Base-by-base conservation (phyloP, 2,797 vertebrate genomes). In the Myiothlypis chrysogaster region DNA sequence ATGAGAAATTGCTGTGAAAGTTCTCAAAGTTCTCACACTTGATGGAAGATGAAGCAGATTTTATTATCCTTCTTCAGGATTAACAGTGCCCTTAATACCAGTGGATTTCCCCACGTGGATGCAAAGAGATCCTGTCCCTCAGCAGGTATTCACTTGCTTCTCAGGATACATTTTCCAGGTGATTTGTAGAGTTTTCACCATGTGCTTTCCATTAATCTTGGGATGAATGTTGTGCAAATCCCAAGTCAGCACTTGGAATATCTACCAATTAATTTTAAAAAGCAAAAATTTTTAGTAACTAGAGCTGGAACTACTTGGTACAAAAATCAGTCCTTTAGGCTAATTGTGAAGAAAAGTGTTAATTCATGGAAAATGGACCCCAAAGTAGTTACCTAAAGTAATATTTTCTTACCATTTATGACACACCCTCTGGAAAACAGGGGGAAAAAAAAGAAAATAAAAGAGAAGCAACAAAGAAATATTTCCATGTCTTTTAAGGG, bases 1-100 rank as follows among this genome's bases (percentile, higher is more conserved):
- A 60, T 86, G 61, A 94, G 81, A 95, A 95, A 96, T 82, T 19
- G 46, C 91, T 91, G 73, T 87, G 75, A 89, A 95, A 78, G 30
- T 72, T 92, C 84, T 79, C 82, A 69, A 35, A 79, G 65, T 79
- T 94, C 77, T 95, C 81, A 66, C 59, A 66, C 69, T 88, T 55
- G 61, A 53, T 60, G 50, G 83, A 90, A 78, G 59, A 86, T 0
- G 1, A 69, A 65, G 77, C 9, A 30, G 57, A 57, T 87, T 84
- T 92, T 87, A 27, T 87, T 57, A 46, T 81, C 64, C 59, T 77
- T 79, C 50, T 65, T 30, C 11, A 43, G 83, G 68, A 81, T 83
- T 85, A 89, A 24, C 72, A 23, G 25, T 52, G 59, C 46, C 50
- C 39, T 93, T 73, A 75, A 64, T 60, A 46, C 15, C 50, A 35